Evolutionary conservation across 2,113 vertebrate species (phyloP).

Genomic region (Acinonyx jubatus): DNA sequence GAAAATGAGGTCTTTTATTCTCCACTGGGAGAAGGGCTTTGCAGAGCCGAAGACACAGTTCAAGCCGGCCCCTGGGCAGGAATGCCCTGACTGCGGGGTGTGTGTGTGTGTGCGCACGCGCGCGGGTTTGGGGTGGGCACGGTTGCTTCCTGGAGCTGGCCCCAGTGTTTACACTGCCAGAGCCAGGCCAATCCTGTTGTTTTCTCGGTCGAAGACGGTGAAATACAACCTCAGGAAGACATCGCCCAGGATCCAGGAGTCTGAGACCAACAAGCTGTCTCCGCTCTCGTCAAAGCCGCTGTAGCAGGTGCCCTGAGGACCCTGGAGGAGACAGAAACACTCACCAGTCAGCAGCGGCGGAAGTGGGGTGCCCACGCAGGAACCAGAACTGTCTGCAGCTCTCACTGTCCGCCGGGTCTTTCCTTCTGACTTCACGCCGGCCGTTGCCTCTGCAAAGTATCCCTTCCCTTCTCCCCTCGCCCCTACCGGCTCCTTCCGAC

Average conservation of each 20-base stretch:
- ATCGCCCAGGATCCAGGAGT: constrained; percentile 50
- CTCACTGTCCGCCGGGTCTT: background rate
- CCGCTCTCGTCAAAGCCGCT: background rate
- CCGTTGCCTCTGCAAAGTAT: background rate
- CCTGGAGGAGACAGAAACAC: background rate
- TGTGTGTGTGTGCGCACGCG: accelerated
- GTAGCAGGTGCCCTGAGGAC: accelerated
- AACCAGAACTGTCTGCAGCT: background rate
- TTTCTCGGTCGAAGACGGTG: constrained; percentile 16
- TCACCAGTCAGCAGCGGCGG: background rate
- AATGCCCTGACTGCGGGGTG: accelerated
- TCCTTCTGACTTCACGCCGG: background rate
- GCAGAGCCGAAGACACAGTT: background rate
- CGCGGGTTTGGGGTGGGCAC: accelerated
- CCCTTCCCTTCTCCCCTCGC: background rate
- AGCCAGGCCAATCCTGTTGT: constrained; percentile 58
- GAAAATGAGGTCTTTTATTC: constrained; percentile 7
- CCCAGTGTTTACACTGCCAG: background rate
- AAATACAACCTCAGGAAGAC: constrained; percentile 62
- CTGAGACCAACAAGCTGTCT: accelerated
- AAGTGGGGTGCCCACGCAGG: background rate
- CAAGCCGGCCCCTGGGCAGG: too few species aligned
- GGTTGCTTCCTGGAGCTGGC: background rate
- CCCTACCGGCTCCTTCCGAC: background rate
- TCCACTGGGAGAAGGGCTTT: background rate